These are phyloP conservation scores for Eptatretus burgeri DNA, from an alignment of 2,113 vertebrate genomes.

Conservation along the genomic window DNA sequence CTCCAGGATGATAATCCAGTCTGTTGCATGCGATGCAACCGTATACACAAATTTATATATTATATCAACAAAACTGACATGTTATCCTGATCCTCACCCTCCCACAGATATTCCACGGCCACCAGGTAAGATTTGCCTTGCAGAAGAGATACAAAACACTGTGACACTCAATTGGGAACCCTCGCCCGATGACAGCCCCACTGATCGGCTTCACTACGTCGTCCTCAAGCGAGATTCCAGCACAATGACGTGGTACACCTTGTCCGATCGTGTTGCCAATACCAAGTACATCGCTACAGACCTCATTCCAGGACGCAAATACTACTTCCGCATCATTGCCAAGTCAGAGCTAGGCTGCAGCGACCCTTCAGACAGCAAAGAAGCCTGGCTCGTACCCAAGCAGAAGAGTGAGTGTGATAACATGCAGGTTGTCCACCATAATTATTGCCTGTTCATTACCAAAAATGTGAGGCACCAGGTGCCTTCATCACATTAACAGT, in stretches of 20 bases:
- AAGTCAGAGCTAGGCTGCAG: constrained; percentile 17
- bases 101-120: constrained; percentile 15
- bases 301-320: constrained; percentile 20
- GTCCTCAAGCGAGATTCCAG: constrained; percentile 20
- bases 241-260: constrained; percentile 16
- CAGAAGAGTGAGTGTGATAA: constrained; percentile 15
- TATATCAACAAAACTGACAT: too few species aligned
- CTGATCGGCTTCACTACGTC: constrained; percentile 13
- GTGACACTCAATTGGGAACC: constrained; percentile 21
- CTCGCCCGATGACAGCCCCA: constrained; percentile 16
- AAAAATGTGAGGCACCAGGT: too few species aligned
- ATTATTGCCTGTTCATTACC: too few species aligned
- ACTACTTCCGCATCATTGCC: constrained; percentile 20
- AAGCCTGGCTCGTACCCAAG: constrained; percentile 17
- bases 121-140: constrained; percentile 15
- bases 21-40: too few species aligned
- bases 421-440: not conserved
- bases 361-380: constrained; percentile 18
- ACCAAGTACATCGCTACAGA: constrained; percentile 17
- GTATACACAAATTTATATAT: too few species aligned
- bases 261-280: constrained; percentile 16
- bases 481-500: too few species aligned
- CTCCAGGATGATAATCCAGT: too few species aligned
- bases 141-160: constrained; percentile 18
- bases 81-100: not conserved